Evolutionary conservation across 2,888 invertebrate genomes (phyloP).

Genomic region (Terebella lapidaria): DNA sequence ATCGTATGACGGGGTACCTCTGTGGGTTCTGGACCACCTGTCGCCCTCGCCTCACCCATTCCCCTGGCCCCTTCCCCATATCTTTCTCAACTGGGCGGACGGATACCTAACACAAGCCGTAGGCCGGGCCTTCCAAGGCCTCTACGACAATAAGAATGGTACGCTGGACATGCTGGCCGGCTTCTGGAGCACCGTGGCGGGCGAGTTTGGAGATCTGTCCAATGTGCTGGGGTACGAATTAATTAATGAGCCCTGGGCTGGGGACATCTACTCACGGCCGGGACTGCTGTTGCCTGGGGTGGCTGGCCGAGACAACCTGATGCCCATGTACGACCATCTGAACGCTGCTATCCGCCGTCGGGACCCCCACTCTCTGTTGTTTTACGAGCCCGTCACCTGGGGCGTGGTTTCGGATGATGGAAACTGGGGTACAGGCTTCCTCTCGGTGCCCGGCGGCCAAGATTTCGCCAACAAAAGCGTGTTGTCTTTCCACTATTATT

Average conservation of each 20-base stretch:
- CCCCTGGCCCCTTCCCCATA: constrained; percentile 32
- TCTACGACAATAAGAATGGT: constrained; percentile 30
- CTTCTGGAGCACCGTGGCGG: constrained; percentile 31
- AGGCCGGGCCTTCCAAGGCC: constrained; percentile 30
- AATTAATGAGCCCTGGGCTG: constrained; percentile 40
- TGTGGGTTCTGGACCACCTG: constrained; percentile 31
- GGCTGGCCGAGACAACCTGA: constrained; percentile 30
- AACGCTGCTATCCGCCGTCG: constrained; percentile 27
- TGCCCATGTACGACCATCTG: constrained; percentile 29
- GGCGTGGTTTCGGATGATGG: constrained; percentile 26
- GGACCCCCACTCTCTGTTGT: constrained; percentile 31
- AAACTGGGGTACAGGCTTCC: constrained; percentile 30
- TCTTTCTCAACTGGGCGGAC: constrained; percentile 20
- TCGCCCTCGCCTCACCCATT: constrained; percentile 25
- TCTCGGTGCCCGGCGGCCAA: constrained; percentile 30
- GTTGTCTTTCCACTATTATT: constrained; percentile 37
- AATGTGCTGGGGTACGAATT: constrained; percentile 36
- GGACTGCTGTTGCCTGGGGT: constrained; percentile 30
- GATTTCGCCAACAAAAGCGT: constrained; percentile 22
- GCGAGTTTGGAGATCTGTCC: constrained; percentile 19
- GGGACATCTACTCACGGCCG: constrained; percentile 31
- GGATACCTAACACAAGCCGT: constrained; percentile 34
- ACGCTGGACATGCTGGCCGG: constrained; percentile 24
- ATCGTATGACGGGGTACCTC: constrained; percentile 35
- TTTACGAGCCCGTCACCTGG: constrained; percentile 42